Evolutionary conservation across 2,113 vertebrate genomes (phyloP), one percentile per base, ranked within the genome.

Genomic region (Nycticorax nycticorax): DNA sequence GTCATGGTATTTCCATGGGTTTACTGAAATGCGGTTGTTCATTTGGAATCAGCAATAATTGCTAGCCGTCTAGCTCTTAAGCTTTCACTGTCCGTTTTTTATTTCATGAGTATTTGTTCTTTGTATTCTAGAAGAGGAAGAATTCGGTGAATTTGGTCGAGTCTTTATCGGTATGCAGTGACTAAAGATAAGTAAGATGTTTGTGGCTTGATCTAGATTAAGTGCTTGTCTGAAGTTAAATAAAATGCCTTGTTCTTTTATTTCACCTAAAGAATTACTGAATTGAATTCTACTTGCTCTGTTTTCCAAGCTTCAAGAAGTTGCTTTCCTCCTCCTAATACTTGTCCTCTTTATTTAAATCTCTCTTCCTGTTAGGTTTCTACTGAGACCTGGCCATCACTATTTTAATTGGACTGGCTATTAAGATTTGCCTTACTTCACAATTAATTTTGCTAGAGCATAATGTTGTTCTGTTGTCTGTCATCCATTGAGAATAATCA

Each of bases 111-210:
- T 64, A 43, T 89, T 85, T 81, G 10, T 64, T 96, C 60, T 95
- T 95, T 56, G 1, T 94, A 66, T 95, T 96, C n/a, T 97, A 99
- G 99, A 99, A 75, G 99, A 99, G 48, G 99, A 98, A 92, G 99
- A 99, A 91, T 99, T 99, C 95, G 98, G 98, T 97, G 98, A 98
- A 95, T 97, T 96, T 85, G 93, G 86, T 53, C 98, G 98, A 85
- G 87, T 99, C 89, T 99, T 99, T 92, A 96, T 99, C 13, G 98
- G 99, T 99, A 98, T 28, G 98, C 96, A 64, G 24, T 52, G 43
- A 89, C 71, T 94, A 92, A 67, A 92, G 89, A 95, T 66, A 96
- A 89, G 79, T 80, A 89, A 82, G 64, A 75, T 66, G 18, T 56
- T 7, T 90, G 56, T 26, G 26, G 9, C 17, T 92, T 64, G 22